Conservation (phyloP, 30 jellyfish, hydroid and myxozoan species). For the Cassiopea xamachana region DNA sequence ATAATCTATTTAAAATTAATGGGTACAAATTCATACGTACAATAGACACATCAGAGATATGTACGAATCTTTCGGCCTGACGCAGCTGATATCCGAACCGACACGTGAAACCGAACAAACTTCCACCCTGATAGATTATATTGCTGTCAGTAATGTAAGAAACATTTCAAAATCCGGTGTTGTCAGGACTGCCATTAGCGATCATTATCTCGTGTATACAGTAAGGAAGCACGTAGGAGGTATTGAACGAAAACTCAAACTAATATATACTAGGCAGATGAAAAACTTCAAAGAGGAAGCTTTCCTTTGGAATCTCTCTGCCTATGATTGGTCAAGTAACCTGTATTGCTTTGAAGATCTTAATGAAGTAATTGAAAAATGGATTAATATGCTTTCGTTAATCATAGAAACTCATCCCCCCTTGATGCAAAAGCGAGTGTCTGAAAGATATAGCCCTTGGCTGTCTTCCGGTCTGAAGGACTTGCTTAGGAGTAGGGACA, state of each 20-base stretch:
- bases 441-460: background rate
- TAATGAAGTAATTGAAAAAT: background rate
- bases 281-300: conserved; percentile 7
- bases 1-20: too few relatives aligned
- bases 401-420: too few relatives aligned
- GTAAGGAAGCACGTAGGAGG: background rate
- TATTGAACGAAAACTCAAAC: background rate
- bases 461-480: background rate
- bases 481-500: conserved; percentile 1
- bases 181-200: conserved; percentile 15
- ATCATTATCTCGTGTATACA: background rate
- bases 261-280: background rate
- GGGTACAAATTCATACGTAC: background rate
- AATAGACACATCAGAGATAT: background rate
- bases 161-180: conserved; percentile 18
- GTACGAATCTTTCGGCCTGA: background rate
- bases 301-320: conserved; percentile 3
- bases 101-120: conserved; percentile 20
- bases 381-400: background rate
- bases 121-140: conserved; percentile 15
- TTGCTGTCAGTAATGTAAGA: conserved; percentile 22
- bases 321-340: background rate
- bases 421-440: too few relatives aligned
- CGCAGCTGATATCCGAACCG: conserved; percentile 20
- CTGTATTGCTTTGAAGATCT: background rate